Base-by-base conservation (phyloP, 2,888 invertebrate species). In the Xestia xanthographa region DNA sequence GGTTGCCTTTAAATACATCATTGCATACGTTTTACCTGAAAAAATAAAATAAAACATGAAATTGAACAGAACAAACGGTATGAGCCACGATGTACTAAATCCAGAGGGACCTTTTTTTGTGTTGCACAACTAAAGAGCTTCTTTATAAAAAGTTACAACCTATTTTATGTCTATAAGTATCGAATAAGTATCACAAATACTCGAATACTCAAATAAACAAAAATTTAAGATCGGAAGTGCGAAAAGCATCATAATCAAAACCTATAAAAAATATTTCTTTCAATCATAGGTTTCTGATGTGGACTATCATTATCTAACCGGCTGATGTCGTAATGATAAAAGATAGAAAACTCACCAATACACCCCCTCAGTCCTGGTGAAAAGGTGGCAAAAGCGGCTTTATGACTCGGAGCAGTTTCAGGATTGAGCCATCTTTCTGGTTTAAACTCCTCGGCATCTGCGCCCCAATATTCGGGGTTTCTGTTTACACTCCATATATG, bases 291-390 rank as follows among this genome's bases (percentile, higher is more conserved):
- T 29, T 56, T 8, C 17, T 29, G 11, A 38, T 9, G 5, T 22
- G 38, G 62, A 62, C 22, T 62, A 22, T 62, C 22, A 38, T 62
- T 38, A 62, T 4, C 34, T n/a, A 41, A 12, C 2, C 14, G 0
- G 8, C 4, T n/a, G n/a, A 63, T 41, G 0, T 63, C 29, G 29
- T 41, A 6, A 14, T 26, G 0, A 9, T 43, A 17, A 8, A 17
- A 41, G 0, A 41, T 12, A n/a, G 22, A 38, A 62, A n/a, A 5
- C n/a, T 63, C 41, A 63, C 63, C 63, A 17, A 63, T 41, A 41
- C 63, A 63, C 1, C 63, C 63, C 17, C 63, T 63, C 63, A 63
- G n/a, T 63, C 63, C 63, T 3, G 63, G 63, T 63, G 63, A 63
- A 41, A 63, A 63, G 63, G 63, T 63, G 1, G 63, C 41, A 41